Conservation (phyloP, 2,797 vertebrate species). For the Anabacerthia variegaticeps region DNA sequence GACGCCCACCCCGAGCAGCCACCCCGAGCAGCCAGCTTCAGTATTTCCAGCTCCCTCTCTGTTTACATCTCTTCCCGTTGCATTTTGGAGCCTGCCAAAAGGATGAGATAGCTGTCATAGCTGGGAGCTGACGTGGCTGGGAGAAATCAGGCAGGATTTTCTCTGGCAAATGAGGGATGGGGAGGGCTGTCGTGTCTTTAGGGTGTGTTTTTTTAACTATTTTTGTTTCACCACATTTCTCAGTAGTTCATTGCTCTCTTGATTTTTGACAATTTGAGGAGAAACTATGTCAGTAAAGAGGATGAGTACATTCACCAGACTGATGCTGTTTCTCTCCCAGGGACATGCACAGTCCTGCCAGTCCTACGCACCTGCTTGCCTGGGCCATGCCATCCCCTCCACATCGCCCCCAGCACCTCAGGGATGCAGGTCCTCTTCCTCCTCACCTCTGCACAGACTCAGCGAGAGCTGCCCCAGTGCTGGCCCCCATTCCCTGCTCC, state of each 20-base stretch:
- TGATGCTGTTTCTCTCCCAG: neutral
- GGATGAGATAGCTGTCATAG: slow-evolving; percentile 44
- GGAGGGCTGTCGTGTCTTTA: neutral
- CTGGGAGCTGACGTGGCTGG: slow-evolving; percentile 20
- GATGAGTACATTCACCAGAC: neutral
- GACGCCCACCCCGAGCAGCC: neutral
- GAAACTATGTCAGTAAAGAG: neutral
- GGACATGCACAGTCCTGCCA: neutral
- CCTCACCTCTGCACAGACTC: neutral
- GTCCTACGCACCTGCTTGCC: neutral
- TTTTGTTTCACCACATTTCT: neutral
- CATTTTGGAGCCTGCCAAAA: neutral
- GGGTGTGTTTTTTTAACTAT: neutral
- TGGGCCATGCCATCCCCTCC: neutral
- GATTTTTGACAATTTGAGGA: neutral
- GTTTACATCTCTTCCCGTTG: neutral
- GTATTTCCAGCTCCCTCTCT: neutral
- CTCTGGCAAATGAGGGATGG: neutral
- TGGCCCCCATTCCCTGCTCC: neutral
- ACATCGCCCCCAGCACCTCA: rapidly evolving
- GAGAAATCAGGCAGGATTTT: neutral
- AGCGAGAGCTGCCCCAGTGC: rapidly evolving
- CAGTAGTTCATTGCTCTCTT: slow-evolving; percentile 13
- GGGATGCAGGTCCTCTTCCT: neutral
- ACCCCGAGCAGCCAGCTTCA: neutral